Base-by-base conservation (phyloP, 2,888 invertebrate genomes). In the Drosophila mettleri region DNA sequence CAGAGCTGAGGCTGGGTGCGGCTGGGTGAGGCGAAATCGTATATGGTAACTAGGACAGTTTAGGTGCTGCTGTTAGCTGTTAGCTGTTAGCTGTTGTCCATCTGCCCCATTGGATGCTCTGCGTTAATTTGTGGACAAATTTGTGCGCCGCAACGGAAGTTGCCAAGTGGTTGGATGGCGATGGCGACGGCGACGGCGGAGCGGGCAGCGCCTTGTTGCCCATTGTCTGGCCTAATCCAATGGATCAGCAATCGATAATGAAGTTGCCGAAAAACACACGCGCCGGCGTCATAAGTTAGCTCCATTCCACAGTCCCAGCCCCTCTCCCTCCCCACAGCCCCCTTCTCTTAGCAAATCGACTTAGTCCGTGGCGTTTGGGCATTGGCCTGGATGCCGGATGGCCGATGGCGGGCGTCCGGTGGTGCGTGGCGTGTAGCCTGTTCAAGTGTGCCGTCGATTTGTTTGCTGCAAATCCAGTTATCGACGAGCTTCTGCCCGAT, bases 401-500 rank as follows among this genome's bases (percentile, higher is more conserved):
- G 36, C 9, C 22, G 7, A 7, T 36, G 36, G 16, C 2, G 34
- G 5, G 36, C 16, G 36, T 3, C 4, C 20, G 3, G 7, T 16
- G 22, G 33, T 22, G 12, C 2, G 36, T 27, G 70, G 46, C 62
- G 61, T 22, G 38, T 53, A 45, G 66, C 81, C 74, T 74, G 74
- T 75, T 76, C 60, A 69, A 75, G 78, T 68, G 69, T 74, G 69
- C 57, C 61, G 55, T 63, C 88, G 79, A 88, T 89, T 88, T 89
- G 88, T 88, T 89, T 81, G 77, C 76, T 74, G 74, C 78, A 89
- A 89, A 89, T 88, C 89, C 86, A 81, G 85, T 89, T 89, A 89
- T 89, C 88, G 86, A 88, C 78, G 87, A 80, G 78, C 74, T 53
- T 61, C 62, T 51, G 58, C 33, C 33, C 34, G 20, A 46, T 46